phyloP scores from a whole-genome alignment of 2,113 vertebrate species.

The Phrynosoma blainvillii region DNA sequence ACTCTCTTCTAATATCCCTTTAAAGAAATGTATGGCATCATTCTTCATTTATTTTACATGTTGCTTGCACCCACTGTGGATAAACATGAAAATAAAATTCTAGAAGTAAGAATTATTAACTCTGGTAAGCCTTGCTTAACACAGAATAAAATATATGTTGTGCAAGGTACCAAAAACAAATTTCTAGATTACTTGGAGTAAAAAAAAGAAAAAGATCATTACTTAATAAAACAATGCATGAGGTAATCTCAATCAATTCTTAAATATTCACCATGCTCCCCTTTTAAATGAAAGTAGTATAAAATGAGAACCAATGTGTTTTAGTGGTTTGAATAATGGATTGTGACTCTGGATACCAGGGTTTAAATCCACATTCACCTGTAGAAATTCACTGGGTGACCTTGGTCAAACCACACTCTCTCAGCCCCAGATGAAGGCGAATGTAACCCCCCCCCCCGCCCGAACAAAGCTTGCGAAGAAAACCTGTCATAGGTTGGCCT shows the following conservation, averaged over 20 bases:
- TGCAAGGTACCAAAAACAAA: conserved; percentile 18
- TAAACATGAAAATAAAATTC: conserved; percentile 69
- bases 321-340: too few relatives aligned
- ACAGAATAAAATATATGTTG: conserved; percentile 60
- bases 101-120: conserved; percentile 55
- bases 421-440: too few relatives aligned
- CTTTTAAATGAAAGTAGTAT: background rate
- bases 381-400: too few relatives aligned
- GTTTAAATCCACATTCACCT: too few relatives aligned
- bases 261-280: background rate
- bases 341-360: too few relatives aligned
- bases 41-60: conserved; percentile 72
- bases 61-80: conserved; percentile 48
- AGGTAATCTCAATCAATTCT: conserved; percentile 36
- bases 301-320: too few relatives aligned
- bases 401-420: too few relatives aligned
- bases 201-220: conserved; percentile 11
- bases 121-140: conserved; percentile 44
- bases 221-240: conserved; percentile 29
- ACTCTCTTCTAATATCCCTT: conserved; percentile 63
- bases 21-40: conserved; percentile 61
- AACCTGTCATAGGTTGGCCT: too few relatives aligned
- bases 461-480: too few relatives aligned
- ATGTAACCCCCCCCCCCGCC: too few relatives aligned
- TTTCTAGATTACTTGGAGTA: conserved; percentile 37